A percentile compares a stretch with the other conserved stretches of the same genome.
Conservation (phyloP, 2,113 vertebrate genomes). For the Pipa parva region DNA sequence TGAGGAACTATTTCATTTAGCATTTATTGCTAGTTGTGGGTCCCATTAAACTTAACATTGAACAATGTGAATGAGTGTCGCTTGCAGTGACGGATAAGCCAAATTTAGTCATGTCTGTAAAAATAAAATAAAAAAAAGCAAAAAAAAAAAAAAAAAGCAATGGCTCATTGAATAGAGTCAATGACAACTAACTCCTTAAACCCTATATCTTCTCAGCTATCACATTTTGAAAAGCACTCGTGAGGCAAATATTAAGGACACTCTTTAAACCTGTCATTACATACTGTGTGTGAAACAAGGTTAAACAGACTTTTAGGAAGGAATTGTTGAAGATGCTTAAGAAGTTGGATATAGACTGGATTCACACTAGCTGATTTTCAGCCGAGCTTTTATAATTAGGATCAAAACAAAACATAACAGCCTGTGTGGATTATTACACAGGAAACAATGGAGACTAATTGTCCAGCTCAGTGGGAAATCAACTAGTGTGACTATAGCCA, state of each 20-base stretch:
- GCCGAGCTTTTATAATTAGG: no score
- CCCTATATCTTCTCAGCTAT: neutral
- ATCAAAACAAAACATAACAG: no score
- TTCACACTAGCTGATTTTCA: no score
- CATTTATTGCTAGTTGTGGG: neutral
- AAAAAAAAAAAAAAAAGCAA: neutral
- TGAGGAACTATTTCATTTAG: neutral
- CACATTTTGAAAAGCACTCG: constrained; percentile 11
- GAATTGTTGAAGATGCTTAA: neutral
- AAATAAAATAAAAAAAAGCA: no score
- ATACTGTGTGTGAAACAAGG: constrained; percentile 12
- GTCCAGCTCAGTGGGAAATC: neutral
- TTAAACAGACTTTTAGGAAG: constrained; percentile 8
- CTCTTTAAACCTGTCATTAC: constrained; percentile 18
- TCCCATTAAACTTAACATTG: neutral
- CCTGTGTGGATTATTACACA: no score
- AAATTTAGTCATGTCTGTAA: constrained; percentile 11
- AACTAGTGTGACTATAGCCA: neutral
- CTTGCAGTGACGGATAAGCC: constrained; percentile 1
- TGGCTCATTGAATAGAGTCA: constrained; percentile 15
- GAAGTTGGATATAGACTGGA: neutral
- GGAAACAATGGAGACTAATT: no score
- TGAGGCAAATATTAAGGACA: constrained; percentile 5
- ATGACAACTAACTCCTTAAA: neutral
- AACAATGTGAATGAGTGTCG: neutral